Evolutionary conservation across 1,140 invertebrate genomes (phyloP), one percentile per base, ranked within the genome.

Genomic region (Lepidurus apus): DNA sequence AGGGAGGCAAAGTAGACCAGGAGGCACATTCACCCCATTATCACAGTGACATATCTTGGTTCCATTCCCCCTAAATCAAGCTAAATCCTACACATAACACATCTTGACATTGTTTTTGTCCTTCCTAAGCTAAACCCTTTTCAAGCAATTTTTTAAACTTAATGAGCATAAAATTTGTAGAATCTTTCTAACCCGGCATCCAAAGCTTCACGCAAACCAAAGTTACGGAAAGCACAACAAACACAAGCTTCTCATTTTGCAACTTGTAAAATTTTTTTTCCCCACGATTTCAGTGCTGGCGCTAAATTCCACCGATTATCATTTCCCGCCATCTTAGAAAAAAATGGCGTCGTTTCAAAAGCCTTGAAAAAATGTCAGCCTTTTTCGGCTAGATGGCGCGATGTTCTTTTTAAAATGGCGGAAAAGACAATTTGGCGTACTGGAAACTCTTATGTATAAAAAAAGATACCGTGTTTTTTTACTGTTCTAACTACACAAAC

Each of bases 41-140:
- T 65, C 53, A 65, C 53, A 65, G 53, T 65, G 53, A 65, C 53
- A 65, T 65, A 65, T 65, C 53, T 65, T 65, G 53, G 53, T 65
- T 65, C 53, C 53, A 65, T 65, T 65, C 53, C 53, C 53, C 53
- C 53, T 65, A 65, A 65, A 65, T 17, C 21, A 7, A 13, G 3
- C 53, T 65, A 47, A 17, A 65, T 65, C 53, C 13, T 65, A n/a
- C 21, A n/a, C 21, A 65, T 21, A 17, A 21, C 53, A 65, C 53
- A 17, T 65, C 21, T 65, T 65, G 13, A 11, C 17, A 11, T 47
- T 65, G 21, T 65, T n/a, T 17, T 3, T 65, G 53, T n/a, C 13
- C 53, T n/a, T 65, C 6, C 53, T 65, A 65, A 65, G 9, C 53
- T 65, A 34, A 34, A 65, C 53, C 21, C 8, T 65, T 65, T 65